These are phyloP conservation scores for Gadopsis marmoratus DNA, from an alignment of 2,797 vertebrate genomes.

Conservation along the genomic window DNA sequence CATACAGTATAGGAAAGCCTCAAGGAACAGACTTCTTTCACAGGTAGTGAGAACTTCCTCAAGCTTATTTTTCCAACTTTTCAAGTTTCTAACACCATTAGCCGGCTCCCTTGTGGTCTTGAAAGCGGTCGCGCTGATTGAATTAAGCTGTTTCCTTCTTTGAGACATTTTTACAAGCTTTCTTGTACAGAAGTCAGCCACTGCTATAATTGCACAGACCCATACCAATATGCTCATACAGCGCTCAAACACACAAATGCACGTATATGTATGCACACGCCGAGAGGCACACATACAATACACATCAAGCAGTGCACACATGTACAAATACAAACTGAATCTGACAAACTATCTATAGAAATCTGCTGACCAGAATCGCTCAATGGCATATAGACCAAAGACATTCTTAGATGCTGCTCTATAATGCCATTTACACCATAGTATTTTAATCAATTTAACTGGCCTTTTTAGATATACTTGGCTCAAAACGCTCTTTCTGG, in stretches of 20 bases:
- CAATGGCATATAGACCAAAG: conserved; percentile 65
- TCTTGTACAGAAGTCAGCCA: conserved; percentile 62
- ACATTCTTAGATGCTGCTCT: conserved; percentile 57
- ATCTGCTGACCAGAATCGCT: conserved; percentile 73
- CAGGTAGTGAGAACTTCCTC: conserved; percentile 83
- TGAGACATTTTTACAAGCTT: conserved; percentile 75
- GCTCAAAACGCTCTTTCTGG: conserved; percentile 58
- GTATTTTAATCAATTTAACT: conserved; percentile 79
- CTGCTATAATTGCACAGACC: conserved; percentile 34
- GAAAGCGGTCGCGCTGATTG: conserved; percentile 71
- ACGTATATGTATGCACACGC: conserved; percentile 30
- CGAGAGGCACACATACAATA: conserved; percentile 15
- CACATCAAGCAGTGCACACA: conserved; percentile 28
- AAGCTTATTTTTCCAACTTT: conserved; percentile 80
- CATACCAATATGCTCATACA: conserved; percentile 32
- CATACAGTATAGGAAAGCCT: conserved; percentile 79
- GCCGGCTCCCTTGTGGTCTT: conserved; percentile 75
- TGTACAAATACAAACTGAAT: conserved; percentile 48
- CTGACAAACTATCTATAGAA: conserved; percentile 62
- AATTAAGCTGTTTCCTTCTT: conserved; percentile 78
- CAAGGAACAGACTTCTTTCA: conserved; percentile 80
- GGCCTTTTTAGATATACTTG: conserved; percentile 68
- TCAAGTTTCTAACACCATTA: conserved; percentile 80
- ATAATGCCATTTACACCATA: conserved; percentile 74
- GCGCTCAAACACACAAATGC: conserved; percentile 14